Percentiles rank a stretch among this genome's conserved stretches.
These are phyloP conservation scores for Nephrotoma appendiculata DNA, from an alignment of 2,888 invertebrate species.

Conservation along the genomic window DNA sequence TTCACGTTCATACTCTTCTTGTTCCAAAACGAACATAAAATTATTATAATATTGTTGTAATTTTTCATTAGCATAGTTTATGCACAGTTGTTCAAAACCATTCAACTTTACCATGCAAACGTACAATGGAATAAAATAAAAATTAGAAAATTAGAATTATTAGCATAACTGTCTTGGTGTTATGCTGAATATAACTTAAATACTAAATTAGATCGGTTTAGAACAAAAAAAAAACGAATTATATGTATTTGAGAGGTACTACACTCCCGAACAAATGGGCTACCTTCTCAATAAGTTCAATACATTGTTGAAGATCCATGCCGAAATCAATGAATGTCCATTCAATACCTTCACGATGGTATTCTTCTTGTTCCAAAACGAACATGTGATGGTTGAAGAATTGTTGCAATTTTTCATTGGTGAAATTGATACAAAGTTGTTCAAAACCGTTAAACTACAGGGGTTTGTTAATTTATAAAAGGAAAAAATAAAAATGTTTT, in stretches of 20 bases:
- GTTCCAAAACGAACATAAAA: conserved; percentile 91
- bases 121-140: not conserved
- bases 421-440: conserved; percentile 89
- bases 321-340: conserved; percentile 91
- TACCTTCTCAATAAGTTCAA: conserved; percentile 64
- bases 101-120: conserved; percentile 32
- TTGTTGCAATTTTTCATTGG: conserved; percentile 86
- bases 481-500: not conserved
- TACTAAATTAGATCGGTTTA: not conserved
- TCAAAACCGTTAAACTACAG: conserved; percentile 72
- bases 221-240: conserved; percentile 11
- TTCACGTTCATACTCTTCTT: conserved; percentile 88
- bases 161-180: not conserved
- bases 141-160: not conserved
- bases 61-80: conserved; percentile 93
- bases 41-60: conserved; percentile 94
- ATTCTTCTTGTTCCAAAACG: conserved; percentile 86
- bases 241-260: not conserved
- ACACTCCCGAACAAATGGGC: conserved; percentile 10
- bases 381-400: conserved; percentile 95
- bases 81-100: conserved; percentile 90
- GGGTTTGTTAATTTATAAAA: not conserved
- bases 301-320: conserved; percentile 73
- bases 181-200: not conserved
- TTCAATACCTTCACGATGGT: conserved; percentile 78